Percentiles rank a stretch among this genome's conserved stretches.
phyloP scores from a whole-genome alignment of 2,888 invertebrate genomes.

The Hirtodrosophila duncani region DNA sequence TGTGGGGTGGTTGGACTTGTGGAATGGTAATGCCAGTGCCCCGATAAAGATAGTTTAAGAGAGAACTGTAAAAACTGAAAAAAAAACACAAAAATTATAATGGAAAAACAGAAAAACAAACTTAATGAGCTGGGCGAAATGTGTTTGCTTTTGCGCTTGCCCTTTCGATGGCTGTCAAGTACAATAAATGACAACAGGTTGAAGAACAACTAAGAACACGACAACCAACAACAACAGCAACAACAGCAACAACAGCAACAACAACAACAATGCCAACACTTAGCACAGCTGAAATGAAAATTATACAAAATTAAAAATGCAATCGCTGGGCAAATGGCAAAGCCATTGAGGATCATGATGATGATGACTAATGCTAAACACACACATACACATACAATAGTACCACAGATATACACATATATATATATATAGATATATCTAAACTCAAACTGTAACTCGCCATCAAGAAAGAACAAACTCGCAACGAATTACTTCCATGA shows the following conservation, averaged over 20 bases:
- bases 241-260: conserved; percentile 24
- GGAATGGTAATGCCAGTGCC: too few species aligned
- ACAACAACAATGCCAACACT: conserved; percentile 41
- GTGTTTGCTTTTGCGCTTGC: conserved; percentile 70
- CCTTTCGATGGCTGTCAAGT: conserved; percentile 71
- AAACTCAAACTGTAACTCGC: too few species aligned
- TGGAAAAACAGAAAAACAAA: conserved; percentile 35
- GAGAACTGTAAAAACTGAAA: neutral
- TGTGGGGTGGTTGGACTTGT: too few species aligned
- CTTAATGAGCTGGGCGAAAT: conserved; percentile 70
- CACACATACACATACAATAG: neutral
- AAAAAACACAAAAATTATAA: neutral
- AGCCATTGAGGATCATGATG: conserved; percentile 4
- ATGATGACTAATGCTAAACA: conserved; percentile 17
- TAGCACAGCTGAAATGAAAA: conserved; percentile 54
- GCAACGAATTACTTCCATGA: too few species aligned
- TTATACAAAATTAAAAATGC: conserved; percentile 48
- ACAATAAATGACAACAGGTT: conserved; percentile 70
- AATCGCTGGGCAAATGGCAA: conserved; percentile 34
- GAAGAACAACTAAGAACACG: conserved; percentile 58
- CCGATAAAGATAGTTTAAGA: too few species aligned
- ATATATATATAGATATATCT: too few species aligned
- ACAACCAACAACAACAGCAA: conserved; percentile 10
- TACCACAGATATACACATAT: too few species aligned
- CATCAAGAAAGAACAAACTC: too few species aligned